Conservation (phyloP, 2,797 vertebrate species). For the Typhlichthys subterraneus region DNA sequence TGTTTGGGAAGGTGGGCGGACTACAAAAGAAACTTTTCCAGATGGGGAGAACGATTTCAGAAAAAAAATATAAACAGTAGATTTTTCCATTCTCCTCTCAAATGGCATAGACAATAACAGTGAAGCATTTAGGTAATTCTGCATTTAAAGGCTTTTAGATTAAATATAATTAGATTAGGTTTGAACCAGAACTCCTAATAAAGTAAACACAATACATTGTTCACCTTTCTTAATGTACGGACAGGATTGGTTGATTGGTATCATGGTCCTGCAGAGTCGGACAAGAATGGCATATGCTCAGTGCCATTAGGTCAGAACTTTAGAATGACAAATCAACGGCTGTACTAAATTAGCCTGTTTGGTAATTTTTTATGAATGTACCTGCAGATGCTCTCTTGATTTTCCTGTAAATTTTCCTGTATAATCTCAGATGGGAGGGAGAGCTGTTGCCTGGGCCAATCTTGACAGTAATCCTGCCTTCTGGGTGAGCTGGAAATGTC, state of each 20-base stretch:
- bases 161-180: no score
- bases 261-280: slow-evolving; percentile 18
- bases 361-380: no score
- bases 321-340: background rate
- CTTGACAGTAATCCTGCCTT: background rate
- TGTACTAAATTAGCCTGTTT: no score
- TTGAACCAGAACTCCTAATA: no score
- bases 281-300: slow-evolving; percentile 4
- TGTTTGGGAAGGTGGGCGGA: slow-evolving; percentile 18
- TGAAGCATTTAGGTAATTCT: no score
- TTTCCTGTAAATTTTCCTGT: background rate
- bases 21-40: slow-evolving; percentile 51
- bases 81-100: slow-evolving; percentile 7
- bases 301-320: slow-evolving; percentile 9
- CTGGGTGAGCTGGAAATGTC: slow-evolving; percentile 6
- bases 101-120: no score
- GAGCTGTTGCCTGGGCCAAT: background rate
- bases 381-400: no score
- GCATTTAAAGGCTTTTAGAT: no score
- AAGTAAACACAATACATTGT: no score
- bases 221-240: no score
- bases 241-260: slow-evolving; percentile 7
- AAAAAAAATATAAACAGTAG: background rate
- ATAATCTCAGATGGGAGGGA: background rate
- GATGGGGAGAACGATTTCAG: slow-evolving; percentile 8